Percentiles rank a stretch among this genome's conserved stretches.
phyloP scores from a whole-genome alignment of 2,113 vertebrate species.

The Bambusicola thoracicus region DNA sequence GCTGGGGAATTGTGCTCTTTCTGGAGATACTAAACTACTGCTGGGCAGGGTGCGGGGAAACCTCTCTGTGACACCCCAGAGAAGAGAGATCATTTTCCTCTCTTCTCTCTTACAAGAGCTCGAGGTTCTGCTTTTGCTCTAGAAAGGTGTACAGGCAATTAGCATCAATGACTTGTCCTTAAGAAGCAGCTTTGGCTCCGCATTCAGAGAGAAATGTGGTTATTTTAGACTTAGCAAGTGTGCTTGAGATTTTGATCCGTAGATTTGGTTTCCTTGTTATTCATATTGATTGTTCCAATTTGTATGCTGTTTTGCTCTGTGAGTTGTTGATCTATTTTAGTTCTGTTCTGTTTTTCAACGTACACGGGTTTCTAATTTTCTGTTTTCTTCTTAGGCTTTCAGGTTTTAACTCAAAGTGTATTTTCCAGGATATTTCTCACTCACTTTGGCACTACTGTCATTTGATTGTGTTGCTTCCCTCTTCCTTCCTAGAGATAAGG shows the following conservation, averaged over 20 bases:
- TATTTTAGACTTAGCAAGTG: constrained; percentile 55
- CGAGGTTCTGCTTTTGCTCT: constrained; percentile 33
- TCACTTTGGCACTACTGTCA: neutral
- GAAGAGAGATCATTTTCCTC: constrained; percentile 12
- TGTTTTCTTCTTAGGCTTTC: constrained; percentile 60
- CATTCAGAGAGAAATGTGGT: constrained; percentile 46
- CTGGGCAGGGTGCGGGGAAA: neutral
- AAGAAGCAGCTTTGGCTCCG: constrained; percentile 56
- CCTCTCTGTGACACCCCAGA: neutral
- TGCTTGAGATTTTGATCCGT: constrained; percentile 71
- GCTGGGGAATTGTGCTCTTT: neutral
- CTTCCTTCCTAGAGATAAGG: constrained; percentile 16
- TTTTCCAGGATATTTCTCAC: constrained; percentile 19
- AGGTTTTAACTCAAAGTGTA: neutral
- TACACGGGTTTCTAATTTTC: constrained; percentile 66
- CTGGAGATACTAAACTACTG: neutral
- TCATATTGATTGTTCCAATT: constrained; percentile 75
- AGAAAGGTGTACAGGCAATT: constrained; percentile 62
- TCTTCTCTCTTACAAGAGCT: constrained; percentile 11
- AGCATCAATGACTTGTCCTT: constrained; percentile 62
- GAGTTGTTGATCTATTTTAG: constrained; percentile 66
- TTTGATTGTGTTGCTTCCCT: neutral
- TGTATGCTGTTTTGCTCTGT: constrained; percentile 75
- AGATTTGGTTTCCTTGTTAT: constrained; percentile 76
- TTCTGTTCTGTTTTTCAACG: constrained; percentile 56